Evolutionary conservation across 2,888 invertebrate genomes (phyloP).

Genomic region (Mesopsocus fuscifrons): DNA sequence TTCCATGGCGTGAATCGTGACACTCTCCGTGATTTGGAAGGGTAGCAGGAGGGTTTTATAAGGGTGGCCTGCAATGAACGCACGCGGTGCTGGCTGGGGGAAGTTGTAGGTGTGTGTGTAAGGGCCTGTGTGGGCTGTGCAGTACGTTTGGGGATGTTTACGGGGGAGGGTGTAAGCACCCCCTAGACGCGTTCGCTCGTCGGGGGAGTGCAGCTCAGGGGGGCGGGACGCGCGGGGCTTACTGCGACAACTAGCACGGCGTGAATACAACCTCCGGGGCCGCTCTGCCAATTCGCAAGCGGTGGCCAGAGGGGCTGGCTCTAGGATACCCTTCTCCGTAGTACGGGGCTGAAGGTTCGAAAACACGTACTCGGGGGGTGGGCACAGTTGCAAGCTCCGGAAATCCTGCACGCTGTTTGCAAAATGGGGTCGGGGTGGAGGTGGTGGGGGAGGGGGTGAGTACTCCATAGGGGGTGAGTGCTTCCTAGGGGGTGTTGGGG

Average conservation of each 20-base stretch:
- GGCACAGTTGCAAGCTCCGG: neutral
- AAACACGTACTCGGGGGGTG: constrained; percentile 3
- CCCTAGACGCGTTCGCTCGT: neutral
- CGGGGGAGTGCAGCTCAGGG: neutral
- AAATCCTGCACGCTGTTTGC: constrained; percentile 5
- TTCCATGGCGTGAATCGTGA: constrained; percentile 1
- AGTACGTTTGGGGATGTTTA: neutral
- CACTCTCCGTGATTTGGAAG: constrained; percentile 6
- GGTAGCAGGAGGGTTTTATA: constrained; percentile 1
- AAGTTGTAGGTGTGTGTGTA: neutral
- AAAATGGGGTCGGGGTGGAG: neutral
- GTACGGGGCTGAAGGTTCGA: constrained; percentile 2
- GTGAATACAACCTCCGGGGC: neutral
- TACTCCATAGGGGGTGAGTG: neutral
- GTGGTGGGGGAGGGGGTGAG: neutral
- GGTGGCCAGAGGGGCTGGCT: too few relatives aligned
- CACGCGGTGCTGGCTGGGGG: neutral
- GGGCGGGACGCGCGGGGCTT: neutral
- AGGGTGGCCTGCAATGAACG: constrained; percentile 2
- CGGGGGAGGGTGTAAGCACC: constrained; percentile 7
- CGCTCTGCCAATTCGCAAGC: too few relatives aligned
- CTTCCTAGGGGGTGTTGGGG: neutral
- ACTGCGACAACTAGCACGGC: neutral
- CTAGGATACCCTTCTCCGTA: constrained; percentile 4
- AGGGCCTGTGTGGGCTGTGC: neutral